A percentile compares a stretch with the other conserved stretches of the same genome.
phyloP scores from a whole-genome alignment of 2,797 vertebrate species.

The Nyctalus aviator region DNA sequence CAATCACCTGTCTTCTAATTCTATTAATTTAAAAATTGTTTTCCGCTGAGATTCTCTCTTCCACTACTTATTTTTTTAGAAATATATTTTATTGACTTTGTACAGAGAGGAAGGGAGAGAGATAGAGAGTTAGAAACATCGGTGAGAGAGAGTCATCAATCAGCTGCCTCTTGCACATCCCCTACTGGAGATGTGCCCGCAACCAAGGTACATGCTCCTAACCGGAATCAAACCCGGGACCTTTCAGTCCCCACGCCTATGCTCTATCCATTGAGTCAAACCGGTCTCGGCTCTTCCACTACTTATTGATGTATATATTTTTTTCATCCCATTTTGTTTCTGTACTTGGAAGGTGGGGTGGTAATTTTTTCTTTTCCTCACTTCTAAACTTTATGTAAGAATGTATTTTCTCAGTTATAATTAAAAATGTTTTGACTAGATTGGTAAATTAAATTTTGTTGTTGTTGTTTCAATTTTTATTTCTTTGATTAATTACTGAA shows the following conservation, averaged over 20 bases:
- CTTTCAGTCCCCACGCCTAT: no score
- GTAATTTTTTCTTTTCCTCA: conserved; percentile 19
- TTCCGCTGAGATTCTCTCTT: conserved; percentile 2
- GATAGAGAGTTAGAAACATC: no score
- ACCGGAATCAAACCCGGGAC: no score
- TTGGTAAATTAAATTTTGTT: neutral
- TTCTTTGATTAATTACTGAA: conserved; percentile 46
- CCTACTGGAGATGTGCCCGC: no score
- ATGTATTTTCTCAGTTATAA: neutral
- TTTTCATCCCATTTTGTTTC: conserved; percentile 4
- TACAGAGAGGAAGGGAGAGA: no score
- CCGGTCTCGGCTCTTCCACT: neutral
- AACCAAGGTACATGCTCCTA: no score
- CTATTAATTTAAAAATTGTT: conserved; percentile 35
- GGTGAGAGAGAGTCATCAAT: no score
- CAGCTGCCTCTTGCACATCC: no score
- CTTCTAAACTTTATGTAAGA: neutral
- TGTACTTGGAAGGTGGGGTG: neutral
- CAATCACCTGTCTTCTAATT: neutral
- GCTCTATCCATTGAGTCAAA: no score
- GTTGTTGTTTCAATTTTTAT: conserved; percentile 34
- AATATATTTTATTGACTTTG: no score
- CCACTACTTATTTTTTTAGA: no score
- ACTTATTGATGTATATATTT: neutral
- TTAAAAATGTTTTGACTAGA: neutral